Base-by-base conservation (phyloP, 2,113 vertebrate genomes). In the Pangasianodon gigas region DNA sequence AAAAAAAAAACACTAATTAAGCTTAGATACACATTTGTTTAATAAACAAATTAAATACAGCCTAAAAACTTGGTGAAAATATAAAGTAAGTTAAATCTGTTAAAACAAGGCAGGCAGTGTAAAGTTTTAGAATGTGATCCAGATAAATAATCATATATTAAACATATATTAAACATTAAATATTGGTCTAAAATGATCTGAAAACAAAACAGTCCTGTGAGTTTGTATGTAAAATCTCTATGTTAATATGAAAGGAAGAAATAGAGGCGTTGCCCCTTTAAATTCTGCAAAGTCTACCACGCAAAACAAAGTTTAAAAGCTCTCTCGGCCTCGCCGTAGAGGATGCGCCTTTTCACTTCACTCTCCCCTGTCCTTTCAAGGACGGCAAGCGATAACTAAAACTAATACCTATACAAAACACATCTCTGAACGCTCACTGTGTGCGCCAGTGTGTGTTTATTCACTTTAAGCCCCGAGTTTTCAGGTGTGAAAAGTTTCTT, bases 221-320 rank as follows among this genome's bases (percentile, higher is more conserved):
- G 6, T 6, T 46, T 46, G 3, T 46, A 46, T 9, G 3, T 32
- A 16, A 37, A 71, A 71, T 71, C 67, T 71, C 32, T 6, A 16
- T 19, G 0, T 46, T 9, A 18, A 32, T 3, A 2, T 37, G 51
- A 19, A n/a, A 2, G 1, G 19, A 1, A 4, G 0, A 44, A 14
- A 16, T 1, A 4, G 0, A 41, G 32, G 85, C 58, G 86, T 92
- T 92, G 87, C 92, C 93, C 88, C 26, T 94, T 94, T 93, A 94
- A 94, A 67, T 83, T 52, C 32, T 71, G 52, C 80, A 87, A 90
- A 90, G 75, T 91, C 56, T 75, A 87, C 60, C 29, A 90, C 80
- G 86, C 90, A 92, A 92, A 89, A 90, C 80, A 85, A 92, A 89
- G 87, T 93, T 92, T 84, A 65, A 91, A 91, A 88, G 89, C 67